Percentiles rank a stretch among this genome's conserved stretches.
These are phyloP conservation scores for Procambarus clarkii DNA, from an alignment of 1,140 invertebrate species.

Conservation along the genomic window DNA sequence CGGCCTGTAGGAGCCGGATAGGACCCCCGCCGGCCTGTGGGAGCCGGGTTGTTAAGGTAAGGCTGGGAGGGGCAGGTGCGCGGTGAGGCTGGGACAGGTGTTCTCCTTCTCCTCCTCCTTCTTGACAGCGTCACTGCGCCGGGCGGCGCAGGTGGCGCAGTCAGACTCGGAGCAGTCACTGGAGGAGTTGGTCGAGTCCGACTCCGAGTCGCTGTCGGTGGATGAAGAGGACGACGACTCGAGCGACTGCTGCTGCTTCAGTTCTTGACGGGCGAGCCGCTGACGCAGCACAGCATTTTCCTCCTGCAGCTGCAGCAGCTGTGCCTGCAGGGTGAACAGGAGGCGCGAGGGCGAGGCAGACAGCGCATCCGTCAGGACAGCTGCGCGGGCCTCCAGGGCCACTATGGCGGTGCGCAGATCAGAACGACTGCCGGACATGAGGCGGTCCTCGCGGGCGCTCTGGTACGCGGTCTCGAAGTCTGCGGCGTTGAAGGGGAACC, in stretches of 20 bases:
- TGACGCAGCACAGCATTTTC: slow-evolving; percentile 68
- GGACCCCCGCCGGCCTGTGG: too few species aligned
- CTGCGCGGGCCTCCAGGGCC: slow-evolving; percentile 62
- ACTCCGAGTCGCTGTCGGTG: slow-evolving; percentile 69
- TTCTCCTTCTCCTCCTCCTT: slow-evolving; percentile 63
- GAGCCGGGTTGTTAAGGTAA: not conserved
- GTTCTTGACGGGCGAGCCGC: slow-evolving; percentile 24
- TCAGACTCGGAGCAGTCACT: slow-evolving; percentile 65
- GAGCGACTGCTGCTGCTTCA: slow-evolving; percentile 13
- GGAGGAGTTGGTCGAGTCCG: slow-evolving; percentile 60
- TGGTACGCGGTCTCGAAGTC: slow-evolving; percentile 75
- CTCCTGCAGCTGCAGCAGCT: slow-evolving; percentile 72
- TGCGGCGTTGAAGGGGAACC: slow-evolving; percentile 72
- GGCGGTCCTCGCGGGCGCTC: slow-evolving; percentile 73
- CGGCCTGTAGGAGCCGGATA: too few species aligned
- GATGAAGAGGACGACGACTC: slow-evolving; percentile 64
- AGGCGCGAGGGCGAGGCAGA: slow-evolving; percentile 64
- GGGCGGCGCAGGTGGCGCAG: slow-evolving; percentile 63
- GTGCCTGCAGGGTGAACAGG: slow-evolving; percentile 67
- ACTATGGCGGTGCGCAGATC: slow-evolving; percentile 71
- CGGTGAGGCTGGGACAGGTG: slow-evolving; percentile 28
- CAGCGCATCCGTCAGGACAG: slow-evolving; percentile 62
- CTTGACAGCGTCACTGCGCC: slow-evolving; percentile 25
- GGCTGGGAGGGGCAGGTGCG: not conserved
- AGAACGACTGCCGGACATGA: slow-evolving; percentile 72